Evolutionary conservation across 2,113 vertebrate genomes (phyloP).

Genomic region (Eptesicus fuscus): DNA sequence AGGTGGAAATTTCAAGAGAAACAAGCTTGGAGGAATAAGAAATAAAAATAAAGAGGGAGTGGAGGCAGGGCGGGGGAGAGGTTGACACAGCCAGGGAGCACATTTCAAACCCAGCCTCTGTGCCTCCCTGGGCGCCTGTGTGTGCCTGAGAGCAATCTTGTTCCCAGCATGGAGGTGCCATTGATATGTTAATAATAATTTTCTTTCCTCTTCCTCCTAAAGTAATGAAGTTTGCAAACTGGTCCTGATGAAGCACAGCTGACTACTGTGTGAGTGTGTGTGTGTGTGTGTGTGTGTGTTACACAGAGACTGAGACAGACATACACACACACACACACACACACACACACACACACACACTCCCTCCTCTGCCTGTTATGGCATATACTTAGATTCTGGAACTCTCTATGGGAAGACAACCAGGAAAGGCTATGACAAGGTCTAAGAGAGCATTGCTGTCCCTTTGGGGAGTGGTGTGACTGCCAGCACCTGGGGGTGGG

Average conservation of each 20-base stretch:
- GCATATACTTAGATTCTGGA: slow-evolving; percentile 57
- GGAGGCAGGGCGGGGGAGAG: slow-evolving; percentile 55
- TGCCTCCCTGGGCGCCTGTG: slow-evolving; percentile 57
- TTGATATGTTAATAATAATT: slow-evolving; percentile 84
- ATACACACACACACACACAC: slow-evolving; percentile 10
- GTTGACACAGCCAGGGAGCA: slow-evolving; percentile 32
- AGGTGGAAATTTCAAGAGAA: slow-evolving; percentile 89
- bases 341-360: neutral
- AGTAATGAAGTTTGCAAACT: slow-evolving; percentile 83
- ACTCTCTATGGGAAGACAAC: slow-evolving; percentile 62
- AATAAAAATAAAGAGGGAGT: slow-evolving; percentile 70
- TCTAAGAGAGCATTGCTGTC: slow-evolving; percentile 50
- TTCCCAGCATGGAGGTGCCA: slow-evolving; percentile 81
- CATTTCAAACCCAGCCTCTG: slow-evolving; percentile 70
- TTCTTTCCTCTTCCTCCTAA: slow-evolving; percentile 80
- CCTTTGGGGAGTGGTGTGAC: slow-evolving; percentile 20
- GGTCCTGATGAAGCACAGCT: slow-evolving; percentile 75
- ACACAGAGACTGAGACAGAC: neutral
- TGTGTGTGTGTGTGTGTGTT: neutral
- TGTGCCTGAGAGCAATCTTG: slow-evolving; percentile 82
- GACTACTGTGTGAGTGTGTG: neutral
- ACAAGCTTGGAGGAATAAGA: slow-evolving; percentile 76
- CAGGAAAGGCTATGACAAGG: slow-evolving; percentile 53
- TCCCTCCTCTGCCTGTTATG: slow-evolving; percentile 71
- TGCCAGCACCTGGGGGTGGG: neutral